Conservation (phyloP, 2,113 vertebrate species). For the Gnathonemus longibarbis region DNA sequence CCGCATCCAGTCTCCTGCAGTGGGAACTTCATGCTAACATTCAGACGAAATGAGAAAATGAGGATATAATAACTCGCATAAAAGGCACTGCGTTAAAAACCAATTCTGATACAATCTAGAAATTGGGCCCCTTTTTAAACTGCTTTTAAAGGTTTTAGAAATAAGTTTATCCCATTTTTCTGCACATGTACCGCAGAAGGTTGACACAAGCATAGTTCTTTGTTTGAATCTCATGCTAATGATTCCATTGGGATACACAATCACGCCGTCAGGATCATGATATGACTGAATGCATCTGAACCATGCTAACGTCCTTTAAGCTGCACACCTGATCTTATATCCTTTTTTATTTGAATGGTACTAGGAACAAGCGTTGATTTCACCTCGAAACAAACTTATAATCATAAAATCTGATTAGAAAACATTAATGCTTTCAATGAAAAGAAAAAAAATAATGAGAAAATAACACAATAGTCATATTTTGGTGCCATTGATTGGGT, state of each 20-base stretch:
- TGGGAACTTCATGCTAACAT: not conserved
- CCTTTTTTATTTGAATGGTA: not conserved
- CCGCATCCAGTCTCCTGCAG: not conserved
- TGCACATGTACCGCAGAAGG: not conserved
- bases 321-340: not conserved
- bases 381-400: not conserved
- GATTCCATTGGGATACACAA: not conserved
- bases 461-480: not conserved
- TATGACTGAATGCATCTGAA: not conserved
- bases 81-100: not conserved
- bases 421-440: not conserved
- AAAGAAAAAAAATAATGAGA: not conserved
- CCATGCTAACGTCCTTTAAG: slow-evolving; percentile 14
- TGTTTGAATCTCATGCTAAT: not conserved
- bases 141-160: not conserved
- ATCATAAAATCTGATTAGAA: not conserved
- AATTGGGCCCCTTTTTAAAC: not conserved
- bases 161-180: not conserved
- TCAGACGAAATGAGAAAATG: not conserved
- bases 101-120: not conserved
- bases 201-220: not conserved
- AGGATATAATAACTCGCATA: not conserved
- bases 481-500: not conserved
- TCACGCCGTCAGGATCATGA: not conserved
- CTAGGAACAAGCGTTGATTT: not conserved